These are phyloP conservation scores for Stegana nigrithorax DNA, from an alignment of 2,888 invertebrate species.

Conservation along the genomic window DNA sequence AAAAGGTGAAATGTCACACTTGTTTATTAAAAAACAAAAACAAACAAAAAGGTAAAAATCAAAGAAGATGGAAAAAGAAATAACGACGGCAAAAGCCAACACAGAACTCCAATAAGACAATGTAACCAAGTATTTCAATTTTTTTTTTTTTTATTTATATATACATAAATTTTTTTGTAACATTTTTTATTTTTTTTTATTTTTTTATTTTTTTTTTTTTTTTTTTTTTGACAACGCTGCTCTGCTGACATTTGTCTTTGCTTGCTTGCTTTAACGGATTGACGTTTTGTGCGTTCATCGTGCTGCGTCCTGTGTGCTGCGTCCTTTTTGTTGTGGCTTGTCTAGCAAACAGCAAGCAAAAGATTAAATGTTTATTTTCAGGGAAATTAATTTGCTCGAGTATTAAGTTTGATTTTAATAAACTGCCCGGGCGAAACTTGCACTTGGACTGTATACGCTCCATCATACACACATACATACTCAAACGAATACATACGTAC, in stretches of 20 bases:
- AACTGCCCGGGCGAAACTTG: constrained; percentile 39
- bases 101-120: neutral
- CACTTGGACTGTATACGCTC: neutral
- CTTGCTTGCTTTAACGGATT: no score
- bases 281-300: neutral
- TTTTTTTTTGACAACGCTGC: neutral
- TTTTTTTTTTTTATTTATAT: neutral
- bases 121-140: neutral
- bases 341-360: constrained; percentile 27
- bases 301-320: constrained; percentile 4
- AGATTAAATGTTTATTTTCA: constrained; percentile 24
- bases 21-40: constrained; percentile 52
- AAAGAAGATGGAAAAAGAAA: neutral
- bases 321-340: neutral
- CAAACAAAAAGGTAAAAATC: constrained; percentile 2
- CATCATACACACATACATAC: constrained; percentile 11
- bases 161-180: neutral
- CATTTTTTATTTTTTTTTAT: neutral
- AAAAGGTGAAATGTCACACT: constrained; percentile 55
- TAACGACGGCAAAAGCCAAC: neutral
- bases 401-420: constrained; percentile 58
- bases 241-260: constrained; percentile 6
- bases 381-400: constrained; percentile 50
- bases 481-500: no score
- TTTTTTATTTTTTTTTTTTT: neutral